A percentile compares a stretch with the other conserved stretches of the same genome.
phyloP scores from a whole-genome alignment of 1,140 invertebrate species.

The Bombus breviceps region DNA sequence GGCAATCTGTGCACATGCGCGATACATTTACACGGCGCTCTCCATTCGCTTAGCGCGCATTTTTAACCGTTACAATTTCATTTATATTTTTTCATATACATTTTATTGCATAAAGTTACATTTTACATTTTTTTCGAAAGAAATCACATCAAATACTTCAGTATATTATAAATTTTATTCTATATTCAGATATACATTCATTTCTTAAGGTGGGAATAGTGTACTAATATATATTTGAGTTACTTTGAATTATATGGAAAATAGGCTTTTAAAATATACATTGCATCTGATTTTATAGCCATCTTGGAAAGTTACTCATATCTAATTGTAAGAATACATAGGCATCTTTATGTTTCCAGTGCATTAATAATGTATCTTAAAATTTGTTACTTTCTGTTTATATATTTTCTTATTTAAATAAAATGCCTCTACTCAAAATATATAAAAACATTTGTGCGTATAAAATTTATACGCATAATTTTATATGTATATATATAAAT shows the following conservation, averaged over 20 bases:
- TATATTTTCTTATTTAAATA: background rate
- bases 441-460: constrained; percentile 11
- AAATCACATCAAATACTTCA: too few relatives aligned
- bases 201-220: constrained; percentile 37
- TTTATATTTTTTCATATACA: too few relatives aligned
- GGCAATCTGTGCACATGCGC: constrained; percentile 49
- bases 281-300: constrained; percentile 29
- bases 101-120: background rate
- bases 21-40: constrained; percentile 54
- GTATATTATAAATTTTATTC: constrained; percentile 48
- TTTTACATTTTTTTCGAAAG: background rate
- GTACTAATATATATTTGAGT: constrained; percentile 53
- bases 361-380: constrained; percentile 15
- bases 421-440: background rate
- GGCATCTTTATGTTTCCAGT: background rate
- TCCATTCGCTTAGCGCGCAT: constrained; percentile 27
- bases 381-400: background rate
- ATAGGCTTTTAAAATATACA: constrained; percentile 47
- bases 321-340: background rate
- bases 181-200: constrained; percentile 47
- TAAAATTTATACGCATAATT: background rate
- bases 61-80: constrained; percentile 7
- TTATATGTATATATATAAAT: background rate
- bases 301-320: constrained; percentile 27
- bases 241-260: constrained; percentile 54